Evolutionary conservation across 2,888 invertebrate species (phyloP).

Genomic region (Machimus rusticus): DNA sequence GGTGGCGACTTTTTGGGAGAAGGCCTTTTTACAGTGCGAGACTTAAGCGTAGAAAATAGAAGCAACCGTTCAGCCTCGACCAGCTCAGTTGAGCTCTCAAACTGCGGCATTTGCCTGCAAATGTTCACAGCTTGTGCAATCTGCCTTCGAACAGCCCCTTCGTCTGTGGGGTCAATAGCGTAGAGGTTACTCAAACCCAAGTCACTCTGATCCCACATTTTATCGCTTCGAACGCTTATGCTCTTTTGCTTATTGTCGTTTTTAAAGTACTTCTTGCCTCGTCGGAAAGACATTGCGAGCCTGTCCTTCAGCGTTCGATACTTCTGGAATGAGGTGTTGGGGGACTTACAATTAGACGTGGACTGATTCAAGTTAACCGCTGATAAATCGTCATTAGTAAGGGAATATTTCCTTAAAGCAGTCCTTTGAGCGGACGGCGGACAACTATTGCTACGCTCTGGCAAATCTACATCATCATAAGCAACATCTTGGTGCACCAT

Average conservation of each 20-base stretch:
- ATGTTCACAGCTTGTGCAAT: constrained; percentile 63
- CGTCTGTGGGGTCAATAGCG: constrained; percentile 14
- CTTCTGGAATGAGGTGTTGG: constrained; percentile 43
- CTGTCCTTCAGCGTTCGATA: constrained; percentile 57
- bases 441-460: constrained; percentile 34
- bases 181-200: constrained; percentile 14
- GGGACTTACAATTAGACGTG: constrained; percentile 30
- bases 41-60: constrained; percentile 58
- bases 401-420: constrained; percentile 4
- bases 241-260: constrained; percentile 52
- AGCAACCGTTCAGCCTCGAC: constrained; percentile 65
- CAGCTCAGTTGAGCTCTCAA: constrained; percentile 64
- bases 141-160: constrained; percentile 57
- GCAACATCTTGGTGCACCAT: neutral
- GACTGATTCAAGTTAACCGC: constrained; percentile 9
- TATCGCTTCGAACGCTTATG: neutral
- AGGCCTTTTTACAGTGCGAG: neutral
- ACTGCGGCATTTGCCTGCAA: constrained; percentile 63
- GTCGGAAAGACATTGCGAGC: constrained; percentile 58
- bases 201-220: constrained; percentile 26
- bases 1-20: neutral
- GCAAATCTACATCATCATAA: constrained; percentile 5
- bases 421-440: neutral
- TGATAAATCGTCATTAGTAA: neutral
- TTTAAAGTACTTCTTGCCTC: constrained; percentile 55